A percentile compares a stretch with the other conserved stretches of the same genome.
phyloP scores from a whole-genome alignment of 2,888 invertebrate genomes.

The Lucinisca nassula region DNA sequence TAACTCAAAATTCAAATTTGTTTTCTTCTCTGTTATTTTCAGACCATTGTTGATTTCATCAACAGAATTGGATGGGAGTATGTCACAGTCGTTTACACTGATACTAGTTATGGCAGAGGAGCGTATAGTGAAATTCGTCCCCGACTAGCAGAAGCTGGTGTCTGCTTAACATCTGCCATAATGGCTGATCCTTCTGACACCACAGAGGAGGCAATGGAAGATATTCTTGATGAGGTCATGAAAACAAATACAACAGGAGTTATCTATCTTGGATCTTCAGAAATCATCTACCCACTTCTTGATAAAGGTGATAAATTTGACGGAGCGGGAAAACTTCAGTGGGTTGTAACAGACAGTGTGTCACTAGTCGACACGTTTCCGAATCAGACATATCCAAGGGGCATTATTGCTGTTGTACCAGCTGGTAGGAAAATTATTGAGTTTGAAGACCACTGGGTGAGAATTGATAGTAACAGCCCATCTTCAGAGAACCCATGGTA shows the following conservation, averaged over 20 bases:
- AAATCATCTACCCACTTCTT: constrained; percentile 70
- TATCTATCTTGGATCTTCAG: constrained; percentile 77
- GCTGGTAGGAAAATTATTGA: constrained; percentile 82
- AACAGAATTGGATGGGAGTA: constrained; percentile 87
- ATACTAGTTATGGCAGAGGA: constrained; percentile 78
- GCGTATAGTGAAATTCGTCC: constrained; percentile 76
- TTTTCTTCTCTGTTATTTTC: constrained; percentile 56
- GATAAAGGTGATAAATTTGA: constrained; percentile 56
- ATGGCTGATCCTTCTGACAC: constrained; percentile 67
- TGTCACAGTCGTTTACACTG: constrained; percentile 87
- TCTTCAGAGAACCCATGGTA: constrained; percentile 84
- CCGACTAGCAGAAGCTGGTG: constrained; percentile 71
- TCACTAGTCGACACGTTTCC: constrained; percentile 70
- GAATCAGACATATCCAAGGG: constrained; percentile 77
- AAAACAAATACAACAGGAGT: constrained; percentile 76
- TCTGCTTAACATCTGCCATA: constrained; percentile 82
- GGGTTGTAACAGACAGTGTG: constrained; percentile 83
- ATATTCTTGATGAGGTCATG: constrained; percentile 66
- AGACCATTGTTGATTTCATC: constrained; percentile 86
- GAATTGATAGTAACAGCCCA: constrained; percentile 77
- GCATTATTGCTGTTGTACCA: constrained; percentile 80
- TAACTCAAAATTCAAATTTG: too few species aligned
- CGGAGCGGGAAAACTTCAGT: constrained; percentile 82
- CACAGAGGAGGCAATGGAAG: constrained; percentile 57
- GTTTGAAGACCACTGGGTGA: constrained; percentile 86